Evolutionary conservation across 1,140 invertebrate species (phyloP).

Genomic region (Cryptotermes secundus): DNA sequence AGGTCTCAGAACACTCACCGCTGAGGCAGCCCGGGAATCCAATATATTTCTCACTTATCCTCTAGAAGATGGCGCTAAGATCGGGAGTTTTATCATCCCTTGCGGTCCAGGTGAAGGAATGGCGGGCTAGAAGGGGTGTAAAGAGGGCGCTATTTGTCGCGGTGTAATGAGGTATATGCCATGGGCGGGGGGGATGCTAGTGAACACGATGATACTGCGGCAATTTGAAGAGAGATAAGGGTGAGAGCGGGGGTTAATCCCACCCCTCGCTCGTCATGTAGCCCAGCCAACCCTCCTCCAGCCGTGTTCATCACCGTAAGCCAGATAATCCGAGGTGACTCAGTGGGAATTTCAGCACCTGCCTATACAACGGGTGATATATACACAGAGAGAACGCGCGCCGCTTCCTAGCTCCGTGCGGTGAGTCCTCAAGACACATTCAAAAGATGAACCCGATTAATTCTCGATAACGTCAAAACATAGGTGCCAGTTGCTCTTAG

Average conservation of each 20-base stretch:
- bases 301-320: conserved; percentile 29
- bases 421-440: too few relatives aligned
- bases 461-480: too few relatives aligned
- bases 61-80: background rate
- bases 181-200: conserved; percentile 1
- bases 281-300: background rate
- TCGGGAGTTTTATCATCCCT: background rate
- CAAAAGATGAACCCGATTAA: too few relatives aligned
- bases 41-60: background rate
- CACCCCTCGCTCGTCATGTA: conserved; percentile 15
- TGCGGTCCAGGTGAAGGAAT: conserved; percentile 25
- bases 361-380: background rate
- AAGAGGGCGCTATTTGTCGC: conserved; percentile 21
- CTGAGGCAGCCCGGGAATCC: too few relatives aligned
- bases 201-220: conserved; percentile 13
- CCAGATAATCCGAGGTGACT: conserved; percentile 30
- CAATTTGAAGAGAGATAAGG: conserved; percentile 21
- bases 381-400: background rate
- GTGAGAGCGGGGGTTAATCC: conserved; percentile 27
- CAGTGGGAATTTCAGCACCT: conserved; percentile 24
- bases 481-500: too few relatives aligned
- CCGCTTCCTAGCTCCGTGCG: background rate
- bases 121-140: background rate
- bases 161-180: conserved; percentile 23
- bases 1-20: too few relatives aligned